A percentile compares a stretch with the other conserved stretches of the same genome.
phyloP scores from a whole-genome alignment of 2,888 invertebrate genomes.

The Drosophila cyrtoloma region DNA sequence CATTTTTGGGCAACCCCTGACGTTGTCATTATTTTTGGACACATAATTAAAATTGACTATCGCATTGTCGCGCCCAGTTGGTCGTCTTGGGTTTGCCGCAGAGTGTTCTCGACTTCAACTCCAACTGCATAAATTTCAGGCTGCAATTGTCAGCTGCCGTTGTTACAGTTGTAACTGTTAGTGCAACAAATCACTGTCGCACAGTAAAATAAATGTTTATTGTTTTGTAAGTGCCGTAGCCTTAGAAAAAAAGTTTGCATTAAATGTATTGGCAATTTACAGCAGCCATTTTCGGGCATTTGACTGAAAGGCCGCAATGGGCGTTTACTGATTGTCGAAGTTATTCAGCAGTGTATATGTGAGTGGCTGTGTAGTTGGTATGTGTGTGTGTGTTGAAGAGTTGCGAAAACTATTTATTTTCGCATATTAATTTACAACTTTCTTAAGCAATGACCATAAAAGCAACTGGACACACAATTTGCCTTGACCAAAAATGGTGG shows the following conservation, averaged over 20 bases:
- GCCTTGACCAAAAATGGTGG: constrained; percentile 64
- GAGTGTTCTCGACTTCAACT: constrained; percentile 45
- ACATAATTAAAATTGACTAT: constrained; percentile 82
- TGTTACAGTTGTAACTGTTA: constrained; percentile 55
- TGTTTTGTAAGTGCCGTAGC: constrained; percentile 75
- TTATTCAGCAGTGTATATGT: constrained; percentile 6
- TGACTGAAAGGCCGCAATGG: constrained; percentile 77
- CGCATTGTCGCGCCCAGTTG: constrained; percentile 74
- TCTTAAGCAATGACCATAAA: constrained; percentile 63
- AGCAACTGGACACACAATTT: constrained; percentile 56
- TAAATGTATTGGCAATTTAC: constrained; percentile 78
- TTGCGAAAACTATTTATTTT: constrained; percentile 65
- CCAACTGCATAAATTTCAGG: constrained; percentile 70
- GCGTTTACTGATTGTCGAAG: constrained; percentile 68
- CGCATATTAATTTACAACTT: constrained; percentile 80
- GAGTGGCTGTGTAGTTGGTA: neutral
- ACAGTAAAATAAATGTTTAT: constrained; percentile 78
- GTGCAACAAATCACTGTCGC: constrained; percentile 79
- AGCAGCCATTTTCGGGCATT: constrained; percentile 72
- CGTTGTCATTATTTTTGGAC: constrained; percentile 77
- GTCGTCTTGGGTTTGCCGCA: constrained; percentile 42
- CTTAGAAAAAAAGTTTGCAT: constrained; percentile 52
- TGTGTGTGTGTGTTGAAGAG: constrained; percentile 8
- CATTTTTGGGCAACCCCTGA: constrained; percentile 76
- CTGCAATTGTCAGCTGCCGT: constrained; percentile 65